Conservation (phyloP, 2,113 vertebrate genomes). For the Sakesphorus luctuosus region DNA sequence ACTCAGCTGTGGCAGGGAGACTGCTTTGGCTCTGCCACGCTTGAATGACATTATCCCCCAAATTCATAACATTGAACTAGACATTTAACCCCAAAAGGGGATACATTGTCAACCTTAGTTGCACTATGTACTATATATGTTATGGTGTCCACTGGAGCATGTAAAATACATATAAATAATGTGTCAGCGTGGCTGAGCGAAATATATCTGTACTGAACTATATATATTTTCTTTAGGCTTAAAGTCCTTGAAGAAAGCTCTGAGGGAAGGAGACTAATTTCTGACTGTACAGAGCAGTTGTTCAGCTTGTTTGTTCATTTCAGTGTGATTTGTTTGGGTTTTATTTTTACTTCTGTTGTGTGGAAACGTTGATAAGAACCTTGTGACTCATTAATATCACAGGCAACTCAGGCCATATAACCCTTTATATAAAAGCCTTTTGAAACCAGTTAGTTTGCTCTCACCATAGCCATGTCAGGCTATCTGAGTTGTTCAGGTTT, state of each 20-base stretch:
- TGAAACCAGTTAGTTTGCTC: not conserved
- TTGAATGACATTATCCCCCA: conserved; percentile 60
- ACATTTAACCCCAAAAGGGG: conserved; percentile 60
- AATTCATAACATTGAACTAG: conserved; percentile 59
- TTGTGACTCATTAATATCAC: not conserved
- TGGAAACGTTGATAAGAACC: not conserved
- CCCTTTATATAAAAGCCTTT: not conserved
- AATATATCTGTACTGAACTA: conserved; percentile 26
- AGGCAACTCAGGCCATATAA: not conserved
- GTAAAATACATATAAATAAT: conserved; percentile 61
- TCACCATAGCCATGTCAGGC: not conserved
- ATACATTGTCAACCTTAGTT: conserved; percentile 38
- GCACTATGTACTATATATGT: conserved; percentile 44
- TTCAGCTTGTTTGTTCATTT: not conserved
- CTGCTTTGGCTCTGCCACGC: conserved; percentile 37
- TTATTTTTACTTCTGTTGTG: not conserved
- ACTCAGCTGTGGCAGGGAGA: conserved; percentile 24
- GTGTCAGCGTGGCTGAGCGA: conserved; percentile 30
- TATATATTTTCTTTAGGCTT: conserved; percentile 30
- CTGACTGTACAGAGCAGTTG: not conserved
- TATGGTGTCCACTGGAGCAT: conserved; percentile 52
- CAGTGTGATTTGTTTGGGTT: not conserved
- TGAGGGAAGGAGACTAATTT: not conserved
- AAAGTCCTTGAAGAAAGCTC: conserved; percentile 25
- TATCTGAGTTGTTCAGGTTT: not conserved